Percentiles rank a stretch among this genome's conserved stretches.
These are phyloP conservation scores for Paradoxurus hermaphroditus DNA, from an alignment of 2,113 vertebrate genomes.

Conservation along the genomic window DNA sequence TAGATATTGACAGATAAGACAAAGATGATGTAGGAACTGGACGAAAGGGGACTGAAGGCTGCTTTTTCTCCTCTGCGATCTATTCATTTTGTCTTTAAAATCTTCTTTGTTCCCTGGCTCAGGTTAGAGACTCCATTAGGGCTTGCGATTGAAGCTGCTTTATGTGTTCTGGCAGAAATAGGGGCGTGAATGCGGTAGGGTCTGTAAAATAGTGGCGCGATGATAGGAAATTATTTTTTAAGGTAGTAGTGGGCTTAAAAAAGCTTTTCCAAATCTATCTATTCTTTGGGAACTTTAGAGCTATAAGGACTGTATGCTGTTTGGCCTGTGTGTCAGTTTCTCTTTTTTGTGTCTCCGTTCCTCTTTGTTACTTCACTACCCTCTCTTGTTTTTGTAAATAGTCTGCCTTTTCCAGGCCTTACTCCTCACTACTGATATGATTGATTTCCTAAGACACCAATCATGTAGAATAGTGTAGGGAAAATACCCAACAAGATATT, in stretches of 20 bases:
- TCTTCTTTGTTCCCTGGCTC: conserved; percentile 59
- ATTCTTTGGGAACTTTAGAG: background rate
- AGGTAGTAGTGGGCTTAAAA: background rate
- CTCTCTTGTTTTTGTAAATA: conserved; percentile 15
- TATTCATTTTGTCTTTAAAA: conserved; percentile 49
- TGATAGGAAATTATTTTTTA: conserved; percentile 4
- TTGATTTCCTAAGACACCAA: background rate
- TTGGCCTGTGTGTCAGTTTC: background rate
- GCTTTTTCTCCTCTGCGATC: background rate
- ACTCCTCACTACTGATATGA: background rate
- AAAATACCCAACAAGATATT: background rate
- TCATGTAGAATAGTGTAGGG: background rate
- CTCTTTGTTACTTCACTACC: background rate
- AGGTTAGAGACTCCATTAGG: conserved; percentile 55
- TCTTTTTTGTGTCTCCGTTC: background rate
- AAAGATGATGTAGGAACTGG: conserved; percentile 33
- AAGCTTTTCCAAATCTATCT: background rate
- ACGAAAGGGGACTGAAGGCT: background rate
- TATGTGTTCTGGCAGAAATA: conserved; percentile 51
- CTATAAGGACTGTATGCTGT: background rate
- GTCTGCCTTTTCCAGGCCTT: background rate
- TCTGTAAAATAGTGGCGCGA: background rate
- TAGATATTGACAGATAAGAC: conserved; percentile 46
- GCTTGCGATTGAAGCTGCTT: conserved; percentile 22
- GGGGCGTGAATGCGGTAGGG: background rate